Conservation (phyloP, 2,113 vertebrate genomes). For the Tringa solitaria region DNA sequence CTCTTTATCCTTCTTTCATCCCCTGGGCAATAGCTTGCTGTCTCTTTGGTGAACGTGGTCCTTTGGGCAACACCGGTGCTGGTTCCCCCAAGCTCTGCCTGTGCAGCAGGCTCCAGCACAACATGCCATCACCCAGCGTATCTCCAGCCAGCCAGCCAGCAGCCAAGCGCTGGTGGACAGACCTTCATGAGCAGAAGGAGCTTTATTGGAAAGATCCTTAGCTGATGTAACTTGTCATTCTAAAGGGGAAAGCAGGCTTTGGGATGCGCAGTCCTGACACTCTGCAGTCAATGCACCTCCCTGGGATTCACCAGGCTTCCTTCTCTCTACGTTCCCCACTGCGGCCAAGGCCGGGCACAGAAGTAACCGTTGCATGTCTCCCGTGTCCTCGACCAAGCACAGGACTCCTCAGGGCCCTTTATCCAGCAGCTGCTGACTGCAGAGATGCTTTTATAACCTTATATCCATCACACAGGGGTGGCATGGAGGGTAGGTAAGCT, state of each 20-base stretch:
- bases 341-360: background rate
- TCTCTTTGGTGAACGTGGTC: background rate
- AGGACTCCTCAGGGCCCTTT: background rate
- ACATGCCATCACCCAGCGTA: background rate
- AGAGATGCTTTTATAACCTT: background rate
- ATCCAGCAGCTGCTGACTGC: background rate
- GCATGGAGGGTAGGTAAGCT: background rate
- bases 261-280: background rate
- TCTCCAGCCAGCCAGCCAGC: background rate
- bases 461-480: background rate
- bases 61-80: background rate
- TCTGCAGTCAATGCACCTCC: background rate
- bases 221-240: background rate
- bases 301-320: background rate
- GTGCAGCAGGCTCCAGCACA: background rate
- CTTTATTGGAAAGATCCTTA: background rate
- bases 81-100: background rate
- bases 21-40: background rate
- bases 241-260: background rate
- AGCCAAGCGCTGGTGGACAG: background rate
- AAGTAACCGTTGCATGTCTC: background rate
- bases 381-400: background rate
- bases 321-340: rapidly evolving
- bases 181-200: background rate
- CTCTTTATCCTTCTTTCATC: background rate